Percentiles rank a stretch among this genome's conserved stretches.
phyloP scores from a whole-genome alignment of 2,888 invertebrate genomes.

The Augiades crinisus region DNA sequence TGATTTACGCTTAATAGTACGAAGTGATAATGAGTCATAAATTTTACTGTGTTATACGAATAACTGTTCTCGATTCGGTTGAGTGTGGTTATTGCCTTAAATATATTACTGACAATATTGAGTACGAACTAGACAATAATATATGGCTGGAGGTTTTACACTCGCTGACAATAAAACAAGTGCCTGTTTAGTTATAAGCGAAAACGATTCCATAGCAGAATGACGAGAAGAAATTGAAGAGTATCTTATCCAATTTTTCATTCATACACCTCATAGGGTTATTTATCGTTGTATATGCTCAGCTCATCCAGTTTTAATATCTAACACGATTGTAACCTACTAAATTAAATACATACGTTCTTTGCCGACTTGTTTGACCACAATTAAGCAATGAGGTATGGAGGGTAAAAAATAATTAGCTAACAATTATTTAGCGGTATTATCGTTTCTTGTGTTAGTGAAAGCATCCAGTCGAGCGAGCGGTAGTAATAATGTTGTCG shows the following conservation, averaged over 20 bases:
- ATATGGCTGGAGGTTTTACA: background rate
- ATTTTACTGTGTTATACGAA: no score
- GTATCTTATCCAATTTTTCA: conserved; percentile 36
- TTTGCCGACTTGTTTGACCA: conserved; percentile 28
- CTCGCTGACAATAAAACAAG: conserved; percentile 13
- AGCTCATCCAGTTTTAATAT: conserved; percentile 58
- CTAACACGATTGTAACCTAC: conserved; percentile 38
- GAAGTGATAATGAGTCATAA: no score
- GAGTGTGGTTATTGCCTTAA: no score
- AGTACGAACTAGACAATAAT: no score
- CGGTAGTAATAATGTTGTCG: no score
- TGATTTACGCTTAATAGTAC: no score
- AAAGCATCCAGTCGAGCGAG: no score
- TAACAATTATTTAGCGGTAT: no score
- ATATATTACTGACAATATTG: no score
- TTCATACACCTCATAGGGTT: conserved; percentile 42
- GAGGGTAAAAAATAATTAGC: no score
- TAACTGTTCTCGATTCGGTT: no score
- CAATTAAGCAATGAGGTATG: background rate
- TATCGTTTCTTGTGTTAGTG: no score
- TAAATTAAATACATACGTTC: conserved; percentile 33
- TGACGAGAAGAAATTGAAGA: conserved; percentile 23
- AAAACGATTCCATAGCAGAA: conserved; percentile 14
- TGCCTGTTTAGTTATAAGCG: conserved; percentile 13
- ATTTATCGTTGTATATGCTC: conserved; percentile 69